Base-by-base conservation (phyloP, 2,113 vertebrate genomes). In the Sceloporus undulatus region DNA sequence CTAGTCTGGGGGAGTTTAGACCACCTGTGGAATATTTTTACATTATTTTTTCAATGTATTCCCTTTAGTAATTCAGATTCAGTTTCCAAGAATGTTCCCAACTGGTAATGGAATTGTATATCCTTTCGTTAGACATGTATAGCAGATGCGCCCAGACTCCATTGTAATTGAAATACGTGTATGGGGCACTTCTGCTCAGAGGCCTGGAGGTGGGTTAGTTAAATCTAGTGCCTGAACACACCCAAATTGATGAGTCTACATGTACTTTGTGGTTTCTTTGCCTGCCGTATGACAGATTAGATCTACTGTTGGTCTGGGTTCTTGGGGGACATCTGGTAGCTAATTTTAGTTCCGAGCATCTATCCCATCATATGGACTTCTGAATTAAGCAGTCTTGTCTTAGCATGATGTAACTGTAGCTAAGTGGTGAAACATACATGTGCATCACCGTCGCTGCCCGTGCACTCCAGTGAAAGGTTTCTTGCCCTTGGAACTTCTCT, bases 131-230 rank as follows among this genome's bases (percentile, higher is more conserved):
- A n/a, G n/a, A 42, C 42, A 77, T 21, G 23, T 48, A 19, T 79
- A 34, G 59, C 5, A 14, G 40, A 83, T 52, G 82, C 48, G 65
- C 81, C 29, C 27, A 83, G 27, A 9, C 62, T 52, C 75, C 21
- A 52, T 13, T 74, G 48, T 70, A 42, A 85, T 40, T n/a, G 74
- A 76, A 85, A 79, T 86, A 38, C n/a, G 54, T 77, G 21, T 54
- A 14, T 68, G n/a, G 59, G 19, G 10, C 38, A 65, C 21, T 13
- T 23, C 34, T 56, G 5, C 8, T 16, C 71, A 77, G 38, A 48
- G 34, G 38, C n/a, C 56, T 66, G 59, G 16, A 77, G 77, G 40
- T 25, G 38, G 9, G 42, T 62, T 62, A 34, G 38, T 19, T 76
- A 16, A 10, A 38, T 75, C 42, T 34, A 9, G 65, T 38, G 29